Evolutionary conservation across 2,888 invertebrate species (phyloP).

Genomic region (Aleiodes testaceus): DNA sequence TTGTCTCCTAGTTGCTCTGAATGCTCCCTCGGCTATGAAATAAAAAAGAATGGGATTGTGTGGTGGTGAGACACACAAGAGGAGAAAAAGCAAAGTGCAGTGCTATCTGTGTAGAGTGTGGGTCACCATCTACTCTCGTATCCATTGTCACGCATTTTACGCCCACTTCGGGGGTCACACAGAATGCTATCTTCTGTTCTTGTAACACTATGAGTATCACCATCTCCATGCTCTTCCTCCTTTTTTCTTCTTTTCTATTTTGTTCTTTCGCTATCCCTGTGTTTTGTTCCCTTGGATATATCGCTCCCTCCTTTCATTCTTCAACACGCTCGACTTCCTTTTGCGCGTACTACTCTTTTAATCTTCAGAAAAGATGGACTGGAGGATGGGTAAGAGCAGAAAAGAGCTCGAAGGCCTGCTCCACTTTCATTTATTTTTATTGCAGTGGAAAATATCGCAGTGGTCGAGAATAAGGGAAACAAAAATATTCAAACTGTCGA

Average conservation of each 20-base stretch:
- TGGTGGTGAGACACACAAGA: slow-evolving; percentile 38
- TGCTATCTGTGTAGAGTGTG: slow-evolving; percentile 26
- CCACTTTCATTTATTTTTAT: slow-evolving; percentile 6
- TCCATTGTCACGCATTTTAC: slow-evolving; percentile 51
- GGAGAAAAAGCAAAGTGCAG: slow-evolving; percentile 33
- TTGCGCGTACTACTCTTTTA: slow-evolving; percentile 37
- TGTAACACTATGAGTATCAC: slow-evolving; percentile 2
- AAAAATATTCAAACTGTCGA: neutral
- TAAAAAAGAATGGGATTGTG: slow-evolving; percentile 43
- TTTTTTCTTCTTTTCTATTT: slow-evolving; percentile 28
- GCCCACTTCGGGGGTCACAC: slow-evolving; percentile 44
- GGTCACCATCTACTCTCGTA: slow-evolving; percentile 33
- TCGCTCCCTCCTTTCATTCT: slow-evolving; percentile 36
- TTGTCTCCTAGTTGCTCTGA: slow-evolving; percentile 34
- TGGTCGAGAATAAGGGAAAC: neutral
- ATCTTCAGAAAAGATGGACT: slow-evolving; percentile 37
- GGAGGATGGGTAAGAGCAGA: slow-evolving; percentile 11
- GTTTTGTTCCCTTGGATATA: slow-evolving; percentile 9
- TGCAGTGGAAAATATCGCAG: neutral
- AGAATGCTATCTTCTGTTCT: slow-evolving; percentile 41
- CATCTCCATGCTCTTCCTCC: slow-evolving; percentile 6
- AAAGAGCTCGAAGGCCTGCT: slow-evolving; percentile 24
- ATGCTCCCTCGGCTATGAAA: slow-evolving; percentile 40
- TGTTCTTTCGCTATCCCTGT: slow-evolving; percentile 13
- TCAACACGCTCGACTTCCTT: slow-evolving; percentile 47